Evolutionary conservation across 1,140 invertebrate species (phyloP).

Genomic region (Neotoxoptera formosana): DNA sequence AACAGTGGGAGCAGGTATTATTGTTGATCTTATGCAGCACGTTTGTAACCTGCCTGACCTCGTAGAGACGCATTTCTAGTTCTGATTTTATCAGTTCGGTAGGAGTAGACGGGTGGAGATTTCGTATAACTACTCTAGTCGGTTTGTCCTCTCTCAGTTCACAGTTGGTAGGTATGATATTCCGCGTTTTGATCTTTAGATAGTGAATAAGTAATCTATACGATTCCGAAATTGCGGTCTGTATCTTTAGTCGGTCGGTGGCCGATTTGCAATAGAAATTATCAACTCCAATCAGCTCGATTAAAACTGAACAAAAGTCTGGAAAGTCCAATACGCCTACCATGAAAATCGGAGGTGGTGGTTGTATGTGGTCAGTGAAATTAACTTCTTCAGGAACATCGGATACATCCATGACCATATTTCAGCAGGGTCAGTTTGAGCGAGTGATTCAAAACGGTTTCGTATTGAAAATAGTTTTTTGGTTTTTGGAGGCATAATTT

Average conservation of each 20-base stretch:
- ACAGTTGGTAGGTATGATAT: not conserved
- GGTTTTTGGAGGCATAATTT: too few relatives aligned
- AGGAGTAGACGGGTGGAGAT: not conserved
- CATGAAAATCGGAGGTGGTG: too few relatives aligned
- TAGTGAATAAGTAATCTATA: not conserved
- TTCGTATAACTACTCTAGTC: not conserved
- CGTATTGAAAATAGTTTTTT: not conserved
- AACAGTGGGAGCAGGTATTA: conserved; percentile 62
- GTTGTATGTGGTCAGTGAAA: too few relatives aligned
- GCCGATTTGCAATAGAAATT: not conserved
- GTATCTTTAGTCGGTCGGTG: not conserved
- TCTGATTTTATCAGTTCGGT: not conserved
- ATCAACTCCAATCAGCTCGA: not conserved
- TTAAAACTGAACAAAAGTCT: not conserved
- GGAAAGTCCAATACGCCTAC: too few relatives aligned
- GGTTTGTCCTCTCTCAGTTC: not conserved
- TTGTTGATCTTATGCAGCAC: conserved; percentile 57
- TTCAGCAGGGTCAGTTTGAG: too few relatives aligned
- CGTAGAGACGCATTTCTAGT: not conserved
- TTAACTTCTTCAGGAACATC: too few relatives aligned
- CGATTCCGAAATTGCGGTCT: not conserved
- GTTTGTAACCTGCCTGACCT: conserved; percentile 20
- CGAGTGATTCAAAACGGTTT: not conserved
- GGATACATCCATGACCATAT: too few relatives aligned
- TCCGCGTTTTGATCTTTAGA: not conserved